Evolutionary conservation across 2,113 vertebrate species (phyloP).

Genomic region (Rhadina sibilatrix): DNA sequence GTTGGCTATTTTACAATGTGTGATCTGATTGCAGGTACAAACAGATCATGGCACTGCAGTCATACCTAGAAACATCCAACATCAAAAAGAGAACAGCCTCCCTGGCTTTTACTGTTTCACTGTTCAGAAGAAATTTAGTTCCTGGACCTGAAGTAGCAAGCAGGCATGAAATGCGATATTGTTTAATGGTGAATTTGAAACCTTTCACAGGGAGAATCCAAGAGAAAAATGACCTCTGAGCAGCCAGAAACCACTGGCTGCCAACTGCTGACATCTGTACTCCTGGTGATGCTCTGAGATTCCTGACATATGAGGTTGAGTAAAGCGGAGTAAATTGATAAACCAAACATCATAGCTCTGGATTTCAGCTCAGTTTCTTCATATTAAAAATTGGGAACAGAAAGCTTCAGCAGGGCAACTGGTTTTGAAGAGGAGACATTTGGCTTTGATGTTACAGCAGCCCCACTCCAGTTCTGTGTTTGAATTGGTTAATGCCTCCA

Average conservation of each 20-base stretch:
- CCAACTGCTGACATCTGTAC: not conserved
- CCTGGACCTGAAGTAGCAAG: constrained; percentile 37
- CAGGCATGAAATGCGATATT: constrained; percentile 29
- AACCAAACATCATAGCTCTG: not conserved
- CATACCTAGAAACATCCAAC: constrained; percentile 1
- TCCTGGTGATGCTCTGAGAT: constrained; percentile 12
- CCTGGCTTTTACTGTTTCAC: constrained; percentile 6
- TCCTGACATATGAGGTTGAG: not conserved
- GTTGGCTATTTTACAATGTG: constrained; percentile 41
- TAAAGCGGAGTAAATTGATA: constrained; percentile 32
- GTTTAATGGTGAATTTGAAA: constrained; percentile 30
- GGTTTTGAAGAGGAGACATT: not conserved
- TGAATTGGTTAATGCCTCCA: not conserved
- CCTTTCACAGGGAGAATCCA: not conserved
- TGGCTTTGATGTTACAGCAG: not conserved
- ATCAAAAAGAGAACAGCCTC: constrained; percentile 33
- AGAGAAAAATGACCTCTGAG: constrained; percentile 10
- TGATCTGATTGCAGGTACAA: constrained; percentile 53
- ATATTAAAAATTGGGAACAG: not conserved
- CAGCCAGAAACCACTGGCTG: constrained; percentile 6
- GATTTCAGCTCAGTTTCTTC: not conserved
- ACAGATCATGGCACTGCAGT: not conserved
- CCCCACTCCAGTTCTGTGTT: not conserved
- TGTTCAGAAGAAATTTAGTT: constrained; percentile 9
- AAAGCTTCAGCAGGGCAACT: not conserved